Percentiles rank a stretch among this genome's conserved stretches.
Evolutionary conservation across 2,797 vertebrate species (phyloP).

Genomic region (Peromyscus eremicus): DNA sequence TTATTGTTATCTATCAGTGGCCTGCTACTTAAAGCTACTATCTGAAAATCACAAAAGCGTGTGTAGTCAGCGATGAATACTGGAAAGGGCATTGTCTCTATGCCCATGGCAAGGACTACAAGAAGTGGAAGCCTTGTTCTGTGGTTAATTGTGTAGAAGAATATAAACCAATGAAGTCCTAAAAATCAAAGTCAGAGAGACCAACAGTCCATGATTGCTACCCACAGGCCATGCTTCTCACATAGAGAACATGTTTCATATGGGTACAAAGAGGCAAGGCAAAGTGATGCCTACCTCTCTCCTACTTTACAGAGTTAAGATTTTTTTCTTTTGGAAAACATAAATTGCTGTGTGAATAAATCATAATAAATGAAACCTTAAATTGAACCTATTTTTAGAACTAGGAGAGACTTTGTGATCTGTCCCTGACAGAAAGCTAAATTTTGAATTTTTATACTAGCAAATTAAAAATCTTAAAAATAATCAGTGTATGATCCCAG

Average conservation of each 20-base stretch:
- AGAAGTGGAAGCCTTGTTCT: not conserved
- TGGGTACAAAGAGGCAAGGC: not conserved
- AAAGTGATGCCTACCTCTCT: not conserved
- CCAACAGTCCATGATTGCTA: not conserved
- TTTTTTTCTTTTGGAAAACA: not conserved
- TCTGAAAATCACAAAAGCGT: not conserved
- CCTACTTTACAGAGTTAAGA: not conserved
- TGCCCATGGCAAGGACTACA: not conserved
- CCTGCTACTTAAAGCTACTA: not conserved
- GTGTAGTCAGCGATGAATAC: not conserved
- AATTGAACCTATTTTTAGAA: not conserved
- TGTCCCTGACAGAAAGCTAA: not conserved
- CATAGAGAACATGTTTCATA: not conserved
- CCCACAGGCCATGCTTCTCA: not conserved
- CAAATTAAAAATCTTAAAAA: slow-evolving; percentile 2
- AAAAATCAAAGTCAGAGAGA: not conserved
- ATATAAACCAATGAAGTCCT: not conserved
- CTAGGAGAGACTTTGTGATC: not conserved
- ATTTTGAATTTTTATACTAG: not conserved
- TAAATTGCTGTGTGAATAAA: not conserved
- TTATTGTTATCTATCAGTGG: not conserved
- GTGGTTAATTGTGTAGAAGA: not conserved
- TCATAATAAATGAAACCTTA: not conserved
- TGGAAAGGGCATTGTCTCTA: not conserved
- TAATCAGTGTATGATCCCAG: not conserved